phyloP scores from a whole-genome alignment of 2,113 vertebrate genomes.

The Erpornis zantholeuca region DNA sequence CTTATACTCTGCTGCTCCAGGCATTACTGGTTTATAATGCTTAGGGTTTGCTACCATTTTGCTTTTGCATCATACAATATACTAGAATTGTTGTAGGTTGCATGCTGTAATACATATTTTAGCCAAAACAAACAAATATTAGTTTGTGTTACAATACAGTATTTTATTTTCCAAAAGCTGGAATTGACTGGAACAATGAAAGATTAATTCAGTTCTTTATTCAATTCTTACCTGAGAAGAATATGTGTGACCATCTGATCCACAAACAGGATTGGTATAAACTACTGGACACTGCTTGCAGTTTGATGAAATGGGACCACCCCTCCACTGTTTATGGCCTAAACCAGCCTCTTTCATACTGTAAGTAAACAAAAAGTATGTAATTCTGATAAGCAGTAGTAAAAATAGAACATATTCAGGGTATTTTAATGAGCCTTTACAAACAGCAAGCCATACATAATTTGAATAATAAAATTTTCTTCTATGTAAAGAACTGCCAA shows the following conservation, averaged over 20 bases:
- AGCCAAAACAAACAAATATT: background rate
- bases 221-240: slow-evolving; percentile 85
- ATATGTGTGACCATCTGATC: slow-evolving; percentile 91
- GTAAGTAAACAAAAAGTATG: slow-evolving; percentile 62
- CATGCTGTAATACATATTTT: background rate
- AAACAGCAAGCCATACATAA: background rate
- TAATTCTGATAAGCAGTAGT: slow-evolving; percentile 33
- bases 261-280: slow-evolving; percentile 87
- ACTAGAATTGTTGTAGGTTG: background rate
- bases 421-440: slow-evolving; percentile 33
- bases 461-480: background rate
- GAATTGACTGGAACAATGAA: background rate
- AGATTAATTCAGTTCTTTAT: background rate
- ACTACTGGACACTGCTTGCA: slow-evolving; percentile 90
- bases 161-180: background rate
- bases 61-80: background rate
- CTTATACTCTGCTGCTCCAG: background rate
- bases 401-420: slow-evolving; percentile 36
- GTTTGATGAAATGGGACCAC: slow-evolving; percentile 73
- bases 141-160: background rate
- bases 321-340: slow-evolving; percentile 80
- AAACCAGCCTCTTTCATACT: slow-evolving; percentile 88
- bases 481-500: background rate
- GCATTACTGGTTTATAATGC: background rate
- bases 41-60: background rate